Conservation (phyloP, 2,888 invertebrate species). For the Noctua pronuba region DNA sequence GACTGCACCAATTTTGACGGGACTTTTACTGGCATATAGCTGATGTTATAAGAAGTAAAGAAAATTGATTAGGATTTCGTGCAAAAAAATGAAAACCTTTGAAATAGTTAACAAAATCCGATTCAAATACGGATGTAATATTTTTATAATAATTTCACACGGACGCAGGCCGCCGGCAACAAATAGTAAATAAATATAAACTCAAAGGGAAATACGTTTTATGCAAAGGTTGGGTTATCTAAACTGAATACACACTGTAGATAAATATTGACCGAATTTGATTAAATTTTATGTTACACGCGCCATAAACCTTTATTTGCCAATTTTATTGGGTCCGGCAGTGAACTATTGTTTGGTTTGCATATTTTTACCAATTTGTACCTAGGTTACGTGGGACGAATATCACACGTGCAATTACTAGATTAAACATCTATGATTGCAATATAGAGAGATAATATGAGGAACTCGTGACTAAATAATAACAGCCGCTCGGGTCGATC, state of each 20-base stretch:
- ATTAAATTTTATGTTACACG: slow-evolving; percentile 37
- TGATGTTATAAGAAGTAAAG: too few species aligned
- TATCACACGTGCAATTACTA: not conserved
- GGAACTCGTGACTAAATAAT: too few species aligned
- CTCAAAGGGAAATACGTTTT: not conserved
- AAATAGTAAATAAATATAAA: not conserved
- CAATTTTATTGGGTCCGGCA: slow-evolving; percentile 34
- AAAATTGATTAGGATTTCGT: too few species aligned
- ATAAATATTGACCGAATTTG: slow-evolving; percentile 40
- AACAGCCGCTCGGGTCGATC: too few species aligned
- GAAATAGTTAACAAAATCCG: too few species aligned
- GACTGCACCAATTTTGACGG: too few species aligned
- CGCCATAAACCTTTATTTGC: slow-evolving; percentile 30
- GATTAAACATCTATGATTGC: not conserved
- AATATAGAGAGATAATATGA: too few species aligned
- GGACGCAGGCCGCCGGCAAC: not conserved
- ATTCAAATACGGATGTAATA: too few species aligned
- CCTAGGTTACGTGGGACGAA: not conserved
- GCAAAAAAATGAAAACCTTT: too few species aligned
- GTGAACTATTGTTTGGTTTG: slow-evolving; percentile 44
- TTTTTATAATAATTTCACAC: too few species aligned
- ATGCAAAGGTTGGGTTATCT: slow-evolving; percentile 12
- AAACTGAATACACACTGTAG: slow-evolving; percentile 16
- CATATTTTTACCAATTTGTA: slow-evolving; percentile 32
- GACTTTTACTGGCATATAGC: too few species aligned